Percentiles rank a stretch among this genome's conserved stretches.
These are phyloP conservation scores for Branchipolynoe longqiensis DNA, from an alignment of 2,888 invertebrate species.

Conservation along the genomic window DNA sequence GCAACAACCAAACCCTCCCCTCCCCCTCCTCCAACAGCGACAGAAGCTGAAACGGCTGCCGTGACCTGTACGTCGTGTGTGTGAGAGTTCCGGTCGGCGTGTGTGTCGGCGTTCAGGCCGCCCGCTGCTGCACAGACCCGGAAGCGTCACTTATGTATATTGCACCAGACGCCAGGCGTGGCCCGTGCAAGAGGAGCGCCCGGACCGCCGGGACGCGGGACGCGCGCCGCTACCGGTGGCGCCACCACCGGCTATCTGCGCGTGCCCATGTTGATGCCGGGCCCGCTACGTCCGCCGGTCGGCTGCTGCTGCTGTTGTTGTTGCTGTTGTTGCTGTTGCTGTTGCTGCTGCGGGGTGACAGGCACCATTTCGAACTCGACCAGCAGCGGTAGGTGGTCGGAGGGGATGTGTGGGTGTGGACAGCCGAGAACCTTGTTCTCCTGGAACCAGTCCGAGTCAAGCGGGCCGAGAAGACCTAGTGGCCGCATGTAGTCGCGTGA, in stretches of 20 bases:
- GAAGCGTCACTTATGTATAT: not conserved
- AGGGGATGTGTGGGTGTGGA: conserved; percentile 98
- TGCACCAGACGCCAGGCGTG: not conserved
- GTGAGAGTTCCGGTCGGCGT: too few species aligned
- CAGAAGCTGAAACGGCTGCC: conserved; percentile 17
- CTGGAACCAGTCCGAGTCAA: conserved; percentile 89
- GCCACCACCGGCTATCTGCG: conserved; percentile 38
- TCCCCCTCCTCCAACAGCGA: too few species aligned
- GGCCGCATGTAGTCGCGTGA: conserved; percentile 97
- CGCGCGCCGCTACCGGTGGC: not conserved
- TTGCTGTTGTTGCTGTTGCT: not conserved
- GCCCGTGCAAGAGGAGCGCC: not conserved
- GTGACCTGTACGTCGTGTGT: too few species aligned
- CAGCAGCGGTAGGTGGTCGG: conserved; percentile 83
- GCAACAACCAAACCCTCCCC: too few species aligned
- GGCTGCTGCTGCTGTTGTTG: not conserved
- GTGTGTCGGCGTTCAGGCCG: conserved; percentile 3
- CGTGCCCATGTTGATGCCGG: conserved; percentile 22
- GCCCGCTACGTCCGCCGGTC: not conserved
- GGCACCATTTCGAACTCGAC: conserved; percentile 77
- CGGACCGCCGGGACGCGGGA: not conserved
- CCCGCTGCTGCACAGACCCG: not conserved
- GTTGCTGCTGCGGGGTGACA: not conserved
- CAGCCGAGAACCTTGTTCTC: conserved; percentile 98
- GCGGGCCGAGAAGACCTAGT: conserved; percentile 95